phyloP scores from a whole-genome alignment of 2,888 invertebrate genomes.

The Cheilosia variabilis region DNA sequence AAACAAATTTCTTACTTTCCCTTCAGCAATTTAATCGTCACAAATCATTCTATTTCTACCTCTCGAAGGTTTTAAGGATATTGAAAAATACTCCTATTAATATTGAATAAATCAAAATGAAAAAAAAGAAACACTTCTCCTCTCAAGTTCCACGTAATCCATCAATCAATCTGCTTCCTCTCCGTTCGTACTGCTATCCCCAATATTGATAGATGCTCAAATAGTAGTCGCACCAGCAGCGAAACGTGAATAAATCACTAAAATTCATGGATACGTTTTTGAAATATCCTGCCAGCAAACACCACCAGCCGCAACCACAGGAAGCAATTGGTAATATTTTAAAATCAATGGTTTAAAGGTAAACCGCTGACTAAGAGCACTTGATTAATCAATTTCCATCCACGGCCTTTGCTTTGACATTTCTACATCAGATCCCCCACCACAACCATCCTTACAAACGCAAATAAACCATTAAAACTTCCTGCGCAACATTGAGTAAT shows the following conservation, averaged over 20 bases:
- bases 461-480: slow-evolving; percentile 75
- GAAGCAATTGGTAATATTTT: slow-evolving; percentile 67
- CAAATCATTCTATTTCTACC: background rate
- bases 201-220: slow-evolving; percentile 50
- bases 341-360: slow-evolving; percentile 73
- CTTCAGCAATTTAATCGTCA: too few relatives aligned
- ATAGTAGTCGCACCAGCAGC: background rate
- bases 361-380: slow-evolving; percentile 75
- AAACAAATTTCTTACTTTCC: too few relatives aligned
- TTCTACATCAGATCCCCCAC: slow-evolving; percentile 27
- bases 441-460: slow-evolving; percentile 49
- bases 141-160: slow-evolving; percentile 22
- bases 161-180: slow-evolving; percentile 61
- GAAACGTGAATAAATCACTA: slow-evolving; percentile 61
- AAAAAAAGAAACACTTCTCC: slow-evolving; percentile 27
- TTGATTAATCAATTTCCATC: slow-evolving; percentile 72
- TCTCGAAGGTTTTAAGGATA: background rate
- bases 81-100: slow-evolving; percentile 45
- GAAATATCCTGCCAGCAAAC: slow-evolving; percentile 26
- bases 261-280: slow-evolving; percentile 34
- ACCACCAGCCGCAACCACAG: slow-evolving; percentile 4
- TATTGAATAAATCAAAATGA: slow-evolving; percentile 63
- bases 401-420: slow-evolving; percentile 57
- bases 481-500: slow-evolving; percentile 70
- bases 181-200: background rate